Percentiles rank a stretch among this genome's conserved stretches.
These are phyloP conservation scores for Dicerorhinus sumatrensis DNA, from an alignment of 2,113 vertebrate species.

Conservation along the genomic window DNA sequence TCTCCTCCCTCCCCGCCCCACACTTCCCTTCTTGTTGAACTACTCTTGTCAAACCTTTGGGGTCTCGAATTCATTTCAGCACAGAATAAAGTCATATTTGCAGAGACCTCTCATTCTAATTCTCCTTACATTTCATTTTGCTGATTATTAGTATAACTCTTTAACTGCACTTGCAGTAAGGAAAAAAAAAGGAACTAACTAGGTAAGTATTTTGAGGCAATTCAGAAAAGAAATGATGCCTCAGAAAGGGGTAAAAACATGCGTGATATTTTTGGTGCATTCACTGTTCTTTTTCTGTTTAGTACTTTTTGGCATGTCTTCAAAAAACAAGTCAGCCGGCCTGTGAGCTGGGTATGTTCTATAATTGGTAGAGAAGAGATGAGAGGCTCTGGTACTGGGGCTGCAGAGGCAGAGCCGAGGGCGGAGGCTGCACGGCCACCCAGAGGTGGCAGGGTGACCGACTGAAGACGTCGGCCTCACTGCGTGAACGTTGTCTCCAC, in stretches of 20 bases:
- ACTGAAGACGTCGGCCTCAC: accelerated
- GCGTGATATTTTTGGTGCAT: accelerated
- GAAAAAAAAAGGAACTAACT: accelerated
- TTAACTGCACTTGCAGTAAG: neutral
- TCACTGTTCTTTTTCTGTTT: neutral
- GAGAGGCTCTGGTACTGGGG: neutral
- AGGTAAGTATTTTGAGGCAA: accelerated
- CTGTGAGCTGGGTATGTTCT: neutral
- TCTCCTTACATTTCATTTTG: neutral
- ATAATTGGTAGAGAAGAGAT: accelerated
- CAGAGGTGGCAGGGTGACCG: accelerated
- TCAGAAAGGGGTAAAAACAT: no score
- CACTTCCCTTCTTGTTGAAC: accelerated
- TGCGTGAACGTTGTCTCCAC: neutral
- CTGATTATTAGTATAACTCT: neutral
- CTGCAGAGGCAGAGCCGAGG: neutral
- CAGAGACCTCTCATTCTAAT: neutral
- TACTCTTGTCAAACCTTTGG: accelerated
- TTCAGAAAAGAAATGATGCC: accelerated
- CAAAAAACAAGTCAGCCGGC: accelerated
- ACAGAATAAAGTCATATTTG: accelerated
- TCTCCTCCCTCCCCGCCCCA: accelerated
- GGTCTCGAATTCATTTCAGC: accelerated
- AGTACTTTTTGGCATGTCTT: accelerated
- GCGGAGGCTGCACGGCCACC: accelerated